Evolutionary conservation across 2,888 invertebrate species (phyloP), one percentile per base, ranked within the genome.

Genomic region (Venusia cambrica): DNA sequence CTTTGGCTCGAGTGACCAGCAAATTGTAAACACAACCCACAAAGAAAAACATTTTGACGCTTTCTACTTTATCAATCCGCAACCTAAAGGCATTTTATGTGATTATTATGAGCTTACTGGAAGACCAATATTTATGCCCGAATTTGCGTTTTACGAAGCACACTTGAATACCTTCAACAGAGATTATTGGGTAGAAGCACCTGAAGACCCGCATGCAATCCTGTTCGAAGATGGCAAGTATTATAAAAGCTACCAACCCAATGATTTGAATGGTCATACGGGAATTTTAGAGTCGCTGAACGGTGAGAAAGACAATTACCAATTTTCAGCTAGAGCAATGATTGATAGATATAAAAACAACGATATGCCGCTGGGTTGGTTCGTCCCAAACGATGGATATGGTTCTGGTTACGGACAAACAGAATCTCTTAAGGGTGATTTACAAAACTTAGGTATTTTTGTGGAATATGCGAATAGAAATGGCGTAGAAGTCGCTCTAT

Each of bases 271-370:
- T 4, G 62, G 67, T 28, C 75, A 72, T 45, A 53, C 48, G 5
- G 85, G 85, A 3, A 66, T 81, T 47, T 54, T 84, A 19, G 84
- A 85, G 51, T 87, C 85, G 1, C 57, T 87, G 8, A 87, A 87
- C 38, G 85, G 85, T 6, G 84, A 85, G 54, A 74, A 77, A 7
- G 50, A 77, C 28, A 87, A 85, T 39, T 85, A 85, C 37, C 83
- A 84, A 48, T 87, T 87, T 56, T 87, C 85, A 9, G 85, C 85
- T 1, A 65, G 85, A 45, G 85, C 75, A 2, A 87, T 85, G 85
- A 61, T 87, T 19, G 84, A 79, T 37, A 68, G 84, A 48, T 87
- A 87, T 30, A 66, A 68, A 46, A 67, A 45, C 28, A 57, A 80
- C 35, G 83, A 87, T 34, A 64, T 87, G 58, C 85, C 85, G 0